Evolutionary conservation across 1,140 invertebrate species (phyloP), one percentile per base, ranked within the genome.

Genomic region (Oppia nitens): DNA sequence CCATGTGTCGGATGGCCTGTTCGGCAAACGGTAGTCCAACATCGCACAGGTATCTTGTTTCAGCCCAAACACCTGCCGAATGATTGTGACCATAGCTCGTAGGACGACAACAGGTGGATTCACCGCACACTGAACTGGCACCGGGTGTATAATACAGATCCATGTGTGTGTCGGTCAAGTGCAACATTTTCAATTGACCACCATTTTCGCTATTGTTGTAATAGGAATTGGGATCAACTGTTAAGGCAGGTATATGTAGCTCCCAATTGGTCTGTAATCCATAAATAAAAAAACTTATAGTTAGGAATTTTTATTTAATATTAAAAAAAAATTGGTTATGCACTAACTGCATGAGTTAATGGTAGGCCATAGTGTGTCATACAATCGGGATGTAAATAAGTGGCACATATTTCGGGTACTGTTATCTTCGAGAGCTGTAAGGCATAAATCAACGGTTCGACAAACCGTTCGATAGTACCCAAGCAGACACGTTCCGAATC

Each of bases 111-210:
- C 88, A 93, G 3, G 82, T 73, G 3, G 84, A 83, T 63, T 85
- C 79, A 3, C 73, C 74, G 66, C 88, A 93, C 2, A 76, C 66
- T 2, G 83, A 79, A 51, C 82, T 79, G 0, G 79, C 74, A 17
- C 78, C 77, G 1, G 75, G 68, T 58, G 77, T 70, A 66, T 92
- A 93, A 3, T 76, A 66, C 0, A 80, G 78, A 70, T 91, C 87
- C 57, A 84, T 78, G 68, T 92, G 88, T 45, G 86, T 77, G 67
- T 92, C 88, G 0, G 82, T 80, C 47, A 91, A 68, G 32, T 91
- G 82, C 11, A 86, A 72, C 23, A 89, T 73, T 65, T 68, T 61
- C 20, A 20, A 14, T 23, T 21, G 26, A 20, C 28, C 29, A 3
- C 27, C 40, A 21, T 40, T 2, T 20, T 6, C 47, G 17, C 32